Conservation (phyloP, 2,113 vertebrate genomes). For the Otus sunia region DNA sequence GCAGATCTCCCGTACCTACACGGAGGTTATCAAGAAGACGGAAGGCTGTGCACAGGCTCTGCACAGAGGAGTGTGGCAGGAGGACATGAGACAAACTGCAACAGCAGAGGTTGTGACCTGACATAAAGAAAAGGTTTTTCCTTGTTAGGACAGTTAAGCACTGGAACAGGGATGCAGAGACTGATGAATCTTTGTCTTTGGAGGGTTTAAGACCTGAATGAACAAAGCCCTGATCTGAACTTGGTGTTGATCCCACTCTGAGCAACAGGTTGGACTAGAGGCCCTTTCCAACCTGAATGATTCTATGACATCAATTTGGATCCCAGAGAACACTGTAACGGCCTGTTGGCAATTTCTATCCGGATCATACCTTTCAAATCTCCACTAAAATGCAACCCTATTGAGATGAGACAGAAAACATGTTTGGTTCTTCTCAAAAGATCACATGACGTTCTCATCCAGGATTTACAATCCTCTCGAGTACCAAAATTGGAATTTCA, state of each 20-base stretch:
- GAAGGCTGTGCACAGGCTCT: neutral
- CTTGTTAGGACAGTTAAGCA: neutral
- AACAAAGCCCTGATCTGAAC: neutral
- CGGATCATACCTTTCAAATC: neutral
- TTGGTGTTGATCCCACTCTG: neutral
- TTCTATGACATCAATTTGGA: neutral
- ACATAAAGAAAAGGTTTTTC: neutral
- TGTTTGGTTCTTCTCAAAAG: neutral
- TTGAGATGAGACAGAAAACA: neutral
- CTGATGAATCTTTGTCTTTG: neutral
- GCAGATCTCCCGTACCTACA: neutral
- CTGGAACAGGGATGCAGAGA: neutral
- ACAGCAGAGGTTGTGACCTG: neutral
- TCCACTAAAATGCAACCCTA: neutral
- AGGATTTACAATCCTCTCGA: neutral
- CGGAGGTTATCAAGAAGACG: rapidly evolving
- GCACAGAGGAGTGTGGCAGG: rapidly evolving
- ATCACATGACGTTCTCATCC: neutral
- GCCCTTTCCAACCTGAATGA: neutral
- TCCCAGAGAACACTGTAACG: neutral
- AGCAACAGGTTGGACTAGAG: neutral
- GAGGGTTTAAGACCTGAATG: neutral
- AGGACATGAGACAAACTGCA: neutral
- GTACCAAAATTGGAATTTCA: neutral
- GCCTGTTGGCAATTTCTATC: neutral